Evolutionary conservation across 2,113 vertebrate species (phyloP).

Genomic region (Polypterus bichir): DNA sequence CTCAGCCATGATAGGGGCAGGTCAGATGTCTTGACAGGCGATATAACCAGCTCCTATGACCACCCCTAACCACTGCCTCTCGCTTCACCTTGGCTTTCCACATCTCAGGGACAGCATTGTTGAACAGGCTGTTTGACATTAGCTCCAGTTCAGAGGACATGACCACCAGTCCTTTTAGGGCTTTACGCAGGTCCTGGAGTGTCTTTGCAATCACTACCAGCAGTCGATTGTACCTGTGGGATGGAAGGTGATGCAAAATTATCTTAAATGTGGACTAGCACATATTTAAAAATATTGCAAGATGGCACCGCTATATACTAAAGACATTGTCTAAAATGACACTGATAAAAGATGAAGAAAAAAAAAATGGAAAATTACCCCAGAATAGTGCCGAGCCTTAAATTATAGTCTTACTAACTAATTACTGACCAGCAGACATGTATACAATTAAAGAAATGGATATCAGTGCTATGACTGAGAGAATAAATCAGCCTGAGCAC

Average conservation of each 20-base stretch:
- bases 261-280: rapidly evolving
- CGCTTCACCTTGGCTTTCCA: constrained; percentile 65
- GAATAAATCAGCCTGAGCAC: too few species aligned
- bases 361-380: too few species aligned
- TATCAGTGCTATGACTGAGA: too few species aligned
- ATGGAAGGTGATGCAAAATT: rapidly evolving
- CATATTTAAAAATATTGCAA: background rate
- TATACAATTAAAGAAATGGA: too few species aligned
- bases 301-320: background rate
- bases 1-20: background rate
- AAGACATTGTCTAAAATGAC: too few species aligned
- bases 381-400: too few species aligned
- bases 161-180: constrained; percentile 72
- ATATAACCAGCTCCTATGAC: too few species aligned
- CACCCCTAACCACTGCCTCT: too few species aligned
- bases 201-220: constrained; percentile 57
- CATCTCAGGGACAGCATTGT: constrained; percentile 64
- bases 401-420: too few species aligned
- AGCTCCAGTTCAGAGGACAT: constrained; percentile 81
- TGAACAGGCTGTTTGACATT: constrained; percentile 76
- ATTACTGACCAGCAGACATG: too few species aligned
- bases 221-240: constrained; percentile 69
- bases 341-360: background rate
- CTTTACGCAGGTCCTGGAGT: constrained; percentile 68
- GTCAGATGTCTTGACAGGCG: constrained; percentile 15